A percentile compares a stretch with the other conserved stretches of the same genome.
Evolutionary conservation across 37 sponge, comb jelly and placozoan genomes (phyloP).

Genomic region (Lycopodina hypogea): DNA sequence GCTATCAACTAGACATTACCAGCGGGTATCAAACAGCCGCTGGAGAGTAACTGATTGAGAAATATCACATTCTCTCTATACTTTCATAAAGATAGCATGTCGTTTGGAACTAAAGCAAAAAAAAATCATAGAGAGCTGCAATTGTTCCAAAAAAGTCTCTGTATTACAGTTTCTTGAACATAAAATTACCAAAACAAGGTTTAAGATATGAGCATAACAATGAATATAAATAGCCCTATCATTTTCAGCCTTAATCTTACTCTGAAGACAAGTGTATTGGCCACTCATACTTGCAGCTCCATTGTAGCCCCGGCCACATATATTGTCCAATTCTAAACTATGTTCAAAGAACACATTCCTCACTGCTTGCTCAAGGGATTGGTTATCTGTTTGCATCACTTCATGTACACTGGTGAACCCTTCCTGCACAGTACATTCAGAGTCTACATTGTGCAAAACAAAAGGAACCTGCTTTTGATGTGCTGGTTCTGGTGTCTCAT

Average conservation of each 20-base stretch:
- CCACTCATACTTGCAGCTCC: conserved; percentile 15
- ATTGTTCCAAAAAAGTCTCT: not conserved
- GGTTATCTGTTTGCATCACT: not conserved
- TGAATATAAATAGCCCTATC: not conserved
- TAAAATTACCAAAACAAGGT: not conserved
- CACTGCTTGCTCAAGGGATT: not conserved
- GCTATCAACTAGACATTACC: too few relatives aligned
- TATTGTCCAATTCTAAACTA: conserved; percentile 6
- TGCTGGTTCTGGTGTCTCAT: conserved; percentile 16
- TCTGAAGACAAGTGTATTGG: conserved; percentile 11
- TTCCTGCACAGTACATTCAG: too few relatives aligned
- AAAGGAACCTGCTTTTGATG: conserved; percentile 9
- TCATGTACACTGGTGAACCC: not conserved
- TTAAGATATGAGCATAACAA: conserved; percentile 2
- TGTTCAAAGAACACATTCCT: not conserved
- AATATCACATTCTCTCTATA: too few relatives aligned
- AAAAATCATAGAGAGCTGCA: not conserved
- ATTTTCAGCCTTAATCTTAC: not conserved
- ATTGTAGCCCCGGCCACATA: conserved; percentile 1
- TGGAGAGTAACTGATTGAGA: too few relatives aligned
- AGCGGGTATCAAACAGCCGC: too few relatives aligned
- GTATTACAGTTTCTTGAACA: not conserved
- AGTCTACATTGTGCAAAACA: conserved; percentile 7
- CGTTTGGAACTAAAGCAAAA: too few relatives aligned
- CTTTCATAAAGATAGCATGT: too few relatives aligned